Evolutionary conservation across 2,888 invertebrate genomes (phyloP), one percentile per base, ranked within the genome.

Genomic region (Stenodema calcarata): DNA sequence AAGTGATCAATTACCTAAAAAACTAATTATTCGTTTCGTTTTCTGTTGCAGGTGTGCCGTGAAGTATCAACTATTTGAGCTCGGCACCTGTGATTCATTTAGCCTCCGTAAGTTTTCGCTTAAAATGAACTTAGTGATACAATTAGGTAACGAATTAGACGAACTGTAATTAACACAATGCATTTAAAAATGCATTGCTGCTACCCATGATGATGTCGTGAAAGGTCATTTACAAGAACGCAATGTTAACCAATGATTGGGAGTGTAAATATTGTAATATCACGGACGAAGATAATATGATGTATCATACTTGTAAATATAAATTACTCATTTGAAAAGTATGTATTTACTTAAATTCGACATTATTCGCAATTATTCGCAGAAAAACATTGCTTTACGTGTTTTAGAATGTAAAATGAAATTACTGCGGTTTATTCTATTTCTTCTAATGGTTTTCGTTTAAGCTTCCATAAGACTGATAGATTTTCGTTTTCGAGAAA

Each of bases 81-180:
- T 86, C 69, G 23, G 86, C 47, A 78, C 16, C 79, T 86, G 86
- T 86, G 86, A 86, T 86, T 86, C 35, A 78, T 73, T 86, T 86
- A 41, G 86, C 50, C 73, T 30, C 44, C 54, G 79, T 86, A 79
- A 69, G 62, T 86, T 28, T 79, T 69, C 44, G 86, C 86, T 86
- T 79, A 16, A 54, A 78, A 80, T 62, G 76, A 35, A 35, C 16
- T 50, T 85, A 85, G 76, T 85, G 85, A 85, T 85, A 85, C 28
- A 12, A 23, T n/a, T n/a, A n/a, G n/a, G n/a, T 85, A 78, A 78
- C 85, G 76, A 85, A 85, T 47, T 76, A 75, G 76, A 62, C 75
- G 54, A 76, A 76, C 30, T 85, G 44, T 76, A 54, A 70, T 70
- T 70, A 70, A 16, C 11, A 16, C n/a, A 16, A 27, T 62, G 23